phyloP scores from a whole-genome alignment of 2,888 invertebrate genomes.

The Trachelus tabidus region DNA sequence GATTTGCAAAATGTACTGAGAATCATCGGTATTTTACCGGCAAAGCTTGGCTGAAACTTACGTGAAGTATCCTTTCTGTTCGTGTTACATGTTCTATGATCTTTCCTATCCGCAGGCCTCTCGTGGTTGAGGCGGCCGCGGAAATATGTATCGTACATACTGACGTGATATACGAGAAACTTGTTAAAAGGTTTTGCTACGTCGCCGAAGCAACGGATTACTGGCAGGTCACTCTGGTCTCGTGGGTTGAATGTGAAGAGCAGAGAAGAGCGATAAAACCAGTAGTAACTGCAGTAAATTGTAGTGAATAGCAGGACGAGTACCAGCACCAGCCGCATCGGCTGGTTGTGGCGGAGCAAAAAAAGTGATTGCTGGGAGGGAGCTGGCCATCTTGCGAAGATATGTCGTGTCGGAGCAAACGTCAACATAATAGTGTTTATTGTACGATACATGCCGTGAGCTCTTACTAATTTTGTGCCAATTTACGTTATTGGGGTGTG shows the following conservation, averaged over 20 bases:
- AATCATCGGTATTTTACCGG: not conserved
- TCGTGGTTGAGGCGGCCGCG: not conserved
- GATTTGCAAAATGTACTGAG: not conserved
- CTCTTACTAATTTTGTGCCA: not conserved
- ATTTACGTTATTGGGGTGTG: constrained; percentile 24
- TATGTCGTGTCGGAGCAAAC: constrained; percentile 52
- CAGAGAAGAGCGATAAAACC: not conserved
- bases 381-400: constrained; percentile 57
- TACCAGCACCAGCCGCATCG: not conserved
- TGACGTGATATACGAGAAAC: not conserved
- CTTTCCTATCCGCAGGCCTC: not conserved
- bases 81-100: not conserved
- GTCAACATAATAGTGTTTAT: constrained; percentile 56
- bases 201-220: not conserved
- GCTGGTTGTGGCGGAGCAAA: not conserved
- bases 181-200: not conserved
- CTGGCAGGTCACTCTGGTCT: not conserved
- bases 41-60: not conserved
- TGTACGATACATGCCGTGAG: constrained; percentile 35
- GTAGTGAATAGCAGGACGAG: not conserved
- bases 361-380: constrained; percentile 21
- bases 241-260: not conserved
- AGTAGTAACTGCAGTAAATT: not conserved
- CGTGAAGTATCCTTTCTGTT: not conserved
- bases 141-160: not conserved